Conservation (phyloP, 2,113 vertebrate species). For the Semnornis frantzii region DNA sequence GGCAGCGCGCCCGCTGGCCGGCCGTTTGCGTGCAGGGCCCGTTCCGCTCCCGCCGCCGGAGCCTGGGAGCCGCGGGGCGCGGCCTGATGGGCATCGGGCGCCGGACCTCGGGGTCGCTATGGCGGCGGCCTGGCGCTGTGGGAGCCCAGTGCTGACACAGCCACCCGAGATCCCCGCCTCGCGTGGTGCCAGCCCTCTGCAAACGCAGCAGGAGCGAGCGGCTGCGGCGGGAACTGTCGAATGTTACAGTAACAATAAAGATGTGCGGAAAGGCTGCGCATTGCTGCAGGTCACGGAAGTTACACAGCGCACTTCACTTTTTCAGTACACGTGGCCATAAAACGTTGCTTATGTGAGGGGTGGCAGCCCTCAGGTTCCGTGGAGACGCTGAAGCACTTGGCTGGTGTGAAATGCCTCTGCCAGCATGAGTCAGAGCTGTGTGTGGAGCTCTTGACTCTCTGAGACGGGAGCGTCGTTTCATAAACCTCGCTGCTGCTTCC, state of each 20-base stretch:
- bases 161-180: rapidly evolving
- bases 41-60: neutral
- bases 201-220: rapidly evolving
- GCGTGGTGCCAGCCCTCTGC: neutral
- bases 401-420: neutral
- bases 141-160: rapidly evolving
- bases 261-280: rapidly evolving
- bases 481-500: neutral
- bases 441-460: rapidly evolving
- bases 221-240: rapidly evolving
- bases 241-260: neutral
- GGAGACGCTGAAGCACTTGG: neutral
- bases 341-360: rapidly evolving
- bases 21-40: neutral
- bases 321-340: neutral
- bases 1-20: neutral
- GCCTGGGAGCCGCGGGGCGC: neutral
- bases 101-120: neutral
- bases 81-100: neutral
- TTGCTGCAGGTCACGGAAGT: rapidly evolving
- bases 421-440: neutral
- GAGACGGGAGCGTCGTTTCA: neutral
- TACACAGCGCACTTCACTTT: rapidly evolving
- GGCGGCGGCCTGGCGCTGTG: neutral
- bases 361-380: neutral